phyloP scores from a whole-genome alignment of 1,140 invertebrate genomes.

The Maconellicoccus hirsutus region DNA sequence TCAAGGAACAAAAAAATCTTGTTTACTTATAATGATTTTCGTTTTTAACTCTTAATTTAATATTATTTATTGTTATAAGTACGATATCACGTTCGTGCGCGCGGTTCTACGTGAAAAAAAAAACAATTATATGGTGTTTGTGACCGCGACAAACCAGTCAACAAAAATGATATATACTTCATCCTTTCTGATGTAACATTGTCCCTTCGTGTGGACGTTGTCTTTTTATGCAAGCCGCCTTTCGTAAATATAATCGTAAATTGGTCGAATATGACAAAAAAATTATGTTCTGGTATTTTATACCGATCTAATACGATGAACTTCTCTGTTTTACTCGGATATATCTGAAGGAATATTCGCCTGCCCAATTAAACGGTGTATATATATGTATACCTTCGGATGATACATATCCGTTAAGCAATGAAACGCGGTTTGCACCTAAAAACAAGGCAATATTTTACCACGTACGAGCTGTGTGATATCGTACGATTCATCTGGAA shows the following conservation, averaged over 20 bases:
- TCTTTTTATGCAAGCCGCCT: neutral
- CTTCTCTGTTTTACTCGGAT: neutral
- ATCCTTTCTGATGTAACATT: slow-evolving; percentile 2
- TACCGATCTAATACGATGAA: neutral
- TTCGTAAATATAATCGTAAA: slow-evolving; percentile 9
- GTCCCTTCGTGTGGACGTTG: slow-evolving; percentile 1
- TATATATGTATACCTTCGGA: neutral
- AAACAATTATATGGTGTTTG: slow-evolving; percentile 5
- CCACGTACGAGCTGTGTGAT: neutral
- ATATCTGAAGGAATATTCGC: neutral
- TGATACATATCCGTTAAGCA: neutral
- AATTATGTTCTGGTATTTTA: slow-evolving; percentile 10
- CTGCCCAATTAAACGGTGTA: neutral
- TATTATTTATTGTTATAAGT: slow-evolving; percentile 5
- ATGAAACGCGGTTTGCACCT: slow-evolving; percentile 7
- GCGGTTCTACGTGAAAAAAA: neutral
- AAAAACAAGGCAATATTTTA: slow-evolving; percentile 5
- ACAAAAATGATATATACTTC: neutral
- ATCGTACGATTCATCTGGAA: neutral
- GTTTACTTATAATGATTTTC: neutral
- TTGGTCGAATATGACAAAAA: slow-evolving; percentile 4
- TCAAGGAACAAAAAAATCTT: neutral
- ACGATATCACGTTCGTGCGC: neutral
- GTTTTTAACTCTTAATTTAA: slow-evolving; percentile 10
- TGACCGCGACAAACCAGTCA: neutral